Base-by-base conservation (phyloP, 2,113 vertebrate genomes). In the Labrus mixtus region DNA sequence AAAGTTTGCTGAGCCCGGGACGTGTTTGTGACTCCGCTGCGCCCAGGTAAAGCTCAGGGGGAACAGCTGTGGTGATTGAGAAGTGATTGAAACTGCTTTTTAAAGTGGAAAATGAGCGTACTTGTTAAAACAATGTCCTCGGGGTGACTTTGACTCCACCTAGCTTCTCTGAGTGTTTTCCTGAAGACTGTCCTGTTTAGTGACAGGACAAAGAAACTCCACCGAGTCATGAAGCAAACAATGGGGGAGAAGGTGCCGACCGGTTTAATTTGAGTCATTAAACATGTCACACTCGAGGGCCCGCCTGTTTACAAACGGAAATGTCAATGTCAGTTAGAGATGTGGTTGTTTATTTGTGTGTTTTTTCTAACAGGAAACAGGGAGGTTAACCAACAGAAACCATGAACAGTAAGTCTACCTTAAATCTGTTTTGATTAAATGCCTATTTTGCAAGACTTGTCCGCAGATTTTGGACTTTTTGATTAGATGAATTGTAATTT, bases 341-440 rank as follows among this genome's bases (percentile, higher is more conserved):
- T 63, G 25, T 50, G 41, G 19, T 20, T 45, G 16, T 64, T 53
- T 29, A 10, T 15, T 57, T 37, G 12, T 73, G 4, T 76, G 10
- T 43, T 2, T 2, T 86, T 62, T 82, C 46, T 62, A 43, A 15
- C 82, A 87, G 87, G 55, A 51, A 51, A 10, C 7, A 19, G 8
- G 16, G 23, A 16, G 36, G 11, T 17, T 9, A 23, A 61, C 16
- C 55, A 46, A n/a, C 56, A 33, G 0, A 3, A 68, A 50, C 56
- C 55, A 87, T 83, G 74, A 69, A 79, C 6, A 9, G 88, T 89
- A 73, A 85, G 85, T 77, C 5, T 23, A 37, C 10, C 0, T 68
- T 72, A 5, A 11, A 22, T 22, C 10, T 6, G 0, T 10, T 48
- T 37, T 3, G 46, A 16, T n/a, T 3, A 17, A 57, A 19, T 50